Conservation (phyloP, 2,888 invertebrate genomes). For the Pachliopta kotzebuea region DNA sequence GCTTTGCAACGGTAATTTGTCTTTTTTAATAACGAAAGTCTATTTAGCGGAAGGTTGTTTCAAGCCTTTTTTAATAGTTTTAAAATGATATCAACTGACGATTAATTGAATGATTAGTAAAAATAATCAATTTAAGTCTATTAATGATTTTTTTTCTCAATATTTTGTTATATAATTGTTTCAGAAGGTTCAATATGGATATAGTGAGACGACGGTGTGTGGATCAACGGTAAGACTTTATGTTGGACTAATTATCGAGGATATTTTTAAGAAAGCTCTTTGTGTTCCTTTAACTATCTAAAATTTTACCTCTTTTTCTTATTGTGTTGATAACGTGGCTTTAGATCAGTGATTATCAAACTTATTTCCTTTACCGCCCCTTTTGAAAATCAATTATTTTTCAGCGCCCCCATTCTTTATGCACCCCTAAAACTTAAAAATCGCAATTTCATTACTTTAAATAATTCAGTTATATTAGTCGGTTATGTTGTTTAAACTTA, state of each 20-base stretch:
- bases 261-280: too few relatives aligned
- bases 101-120: conserved; percentile 26
- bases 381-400: too few relatives aligned
- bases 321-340: too few relatives aligned
- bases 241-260: neutral
- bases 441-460: too few relatives aligned
- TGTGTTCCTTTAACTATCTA: too few relatives aligned
- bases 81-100: neutral
- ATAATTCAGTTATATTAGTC: too few relatives aligned
- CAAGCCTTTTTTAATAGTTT: neutral
- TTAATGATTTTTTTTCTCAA: neutral
- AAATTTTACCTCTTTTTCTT: too few relatives aligned
- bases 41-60: conserved; percentile 7
- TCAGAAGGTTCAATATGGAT: neutral
- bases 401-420: too few relatives aligned
- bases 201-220: neutral
- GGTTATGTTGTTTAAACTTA: too few relatives aligned
- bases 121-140: conserved; percentile 1
- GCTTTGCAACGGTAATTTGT: conserved; percentile 18
- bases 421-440: too few relatives aligned
- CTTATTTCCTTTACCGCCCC: too few relatives aligned
- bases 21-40: neutral
- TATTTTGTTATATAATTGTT: conserved; percentile 1
- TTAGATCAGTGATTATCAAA: too few relatives aligned
- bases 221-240: neutral